A percentile compares a stretch with the other conserved stretches of the same genome.
These are phyloP conservation scores for Zonotrichia albicollis DNA, from an alignment of 2,797 vertebrate genomes.

Conservation along the genomic window DNA sequence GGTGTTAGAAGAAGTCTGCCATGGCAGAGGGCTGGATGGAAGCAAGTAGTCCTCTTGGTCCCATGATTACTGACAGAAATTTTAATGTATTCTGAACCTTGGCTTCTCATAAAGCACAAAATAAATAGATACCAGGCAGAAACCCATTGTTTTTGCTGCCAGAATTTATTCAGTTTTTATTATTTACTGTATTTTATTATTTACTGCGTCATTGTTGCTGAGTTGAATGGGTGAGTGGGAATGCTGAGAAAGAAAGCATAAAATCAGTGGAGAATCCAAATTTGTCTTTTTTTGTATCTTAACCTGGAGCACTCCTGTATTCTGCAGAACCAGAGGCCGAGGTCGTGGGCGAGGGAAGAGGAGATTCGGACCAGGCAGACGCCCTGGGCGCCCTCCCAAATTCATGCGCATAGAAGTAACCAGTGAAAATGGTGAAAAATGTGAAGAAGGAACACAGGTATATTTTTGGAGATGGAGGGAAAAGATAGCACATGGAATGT, in stretches of 20 bases:
- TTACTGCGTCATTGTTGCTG: not conserved
- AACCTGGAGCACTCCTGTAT: slow-evolving; percentile 28
- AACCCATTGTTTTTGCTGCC: not conserved
- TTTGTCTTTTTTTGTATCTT: not conserved
- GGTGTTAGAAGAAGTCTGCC: not conserved
- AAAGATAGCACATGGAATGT: not conserved
- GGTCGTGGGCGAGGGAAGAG: slow-evolving; percentile 90
- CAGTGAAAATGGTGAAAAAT: slow-evolving; percentile 79
- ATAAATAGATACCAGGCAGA: not conserved
- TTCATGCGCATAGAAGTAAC: slow-evolving; percentile 88
- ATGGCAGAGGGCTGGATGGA: not conserved
- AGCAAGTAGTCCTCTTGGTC: not conserved
- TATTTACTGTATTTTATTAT: not conserved
- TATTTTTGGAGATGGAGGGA: not conserved
- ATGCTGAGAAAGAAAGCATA: not conserved
- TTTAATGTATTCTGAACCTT: not conserved
- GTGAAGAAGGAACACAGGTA: slow-evolving; percentile 87
- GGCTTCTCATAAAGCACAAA: not conserved
- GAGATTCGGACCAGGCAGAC: slow-evolving; percentile 88
- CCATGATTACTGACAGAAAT: not conserved
- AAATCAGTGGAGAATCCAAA: not conserved
- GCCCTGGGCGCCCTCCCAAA: slow-evolving; percentile 92
- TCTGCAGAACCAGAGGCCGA: slow-evolving; percentile 87
- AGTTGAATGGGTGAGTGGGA: not conserved
- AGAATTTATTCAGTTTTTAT: not conserved